These are phyloP conservation scores for Megaceryle alcyon DNA, from an alignment of 2,797 vertebrate genomes.

Conservation along the genomic window DNA sequence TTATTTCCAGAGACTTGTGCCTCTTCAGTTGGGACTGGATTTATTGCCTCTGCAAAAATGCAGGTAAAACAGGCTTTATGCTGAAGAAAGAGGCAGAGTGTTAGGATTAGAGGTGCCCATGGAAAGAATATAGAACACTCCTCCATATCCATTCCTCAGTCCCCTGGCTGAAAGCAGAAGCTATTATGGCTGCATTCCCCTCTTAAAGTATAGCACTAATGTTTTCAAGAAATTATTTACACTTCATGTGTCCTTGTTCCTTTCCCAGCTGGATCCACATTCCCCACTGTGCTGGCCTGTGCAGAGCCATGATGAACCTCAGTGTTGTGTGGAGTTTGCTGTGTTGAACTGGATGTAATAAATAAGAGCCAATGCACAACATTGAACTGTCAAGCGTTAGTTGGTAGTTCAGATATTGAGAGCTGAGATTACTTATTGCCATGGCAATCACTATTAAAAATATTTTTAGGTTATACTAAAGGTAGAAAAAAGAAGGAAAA, in stretches of 20 bases:
- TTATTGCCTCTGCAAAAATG: neutral
- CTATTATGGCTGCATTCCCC: neutral
- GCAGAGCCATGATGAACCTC: neutral
- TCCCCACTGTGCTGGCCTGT: neutral
- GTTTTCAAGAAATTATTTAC: neutral
- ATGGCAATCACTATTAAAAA: constrained; percentile 65
- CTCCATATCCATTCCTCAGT: neutral
- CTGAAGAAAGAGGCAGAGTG: neutral
- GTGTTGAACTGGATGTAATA: neutral
- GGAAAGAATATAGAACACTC: neutral
- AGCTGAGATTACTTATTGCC: constrained; percentile 57
- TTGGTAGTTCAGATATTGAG: constrained; percentile 27
- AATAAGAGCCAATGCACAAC: neutral
- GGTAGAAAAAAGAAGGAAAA: neutral
- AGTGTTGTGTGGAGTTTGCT: neutral
- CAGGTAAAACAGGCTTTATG: neutral
- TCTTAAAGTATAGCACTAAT: neutral
- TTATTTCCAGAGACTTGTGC: neutral
- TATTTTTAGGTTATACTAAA: constrained; percentile 55
- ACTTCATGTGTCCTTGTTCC: neutral
- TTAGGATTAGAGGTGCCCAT: neutral
- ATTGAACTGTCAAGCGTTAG: neutral
- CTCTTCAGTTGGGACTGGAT: neutral
- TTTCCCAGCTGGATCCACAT: neutral
- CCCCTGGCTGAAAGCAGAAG: neutral